Evolutionary conservation across 2,888 invertebrate species (phyloP).

Genomic region (Leucania comma): DNA sequence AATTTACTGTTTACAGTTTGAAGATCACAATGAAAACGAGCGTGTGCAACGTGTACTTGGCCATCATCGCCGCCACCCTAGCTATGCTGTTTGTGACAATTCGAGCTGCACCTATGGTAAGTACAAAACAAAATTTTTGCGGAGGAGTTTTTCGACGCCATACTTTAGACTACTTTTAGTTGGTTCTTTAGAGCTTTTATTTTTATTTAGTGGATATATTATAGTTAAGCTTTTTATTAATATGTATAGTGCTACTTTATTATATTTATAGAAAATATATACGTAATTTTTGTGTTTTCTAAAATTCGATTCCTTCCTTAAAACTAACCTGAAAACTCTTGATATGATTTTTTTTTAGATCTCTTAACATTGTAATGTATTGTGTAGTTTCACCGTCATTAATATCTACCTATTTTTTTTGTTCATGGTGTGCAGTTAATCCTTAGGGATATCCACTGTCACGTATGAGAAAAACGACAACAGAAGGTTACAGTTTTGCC

Average conservation of each 20-base stretch:
- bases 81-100: constrained; percentile 76
- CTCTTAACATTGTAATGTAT: neutral
- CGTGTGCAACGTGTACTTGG: constrained; percentile 72
- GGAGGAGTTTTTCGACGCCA: too few relatives aligned
- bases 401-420: neutral
- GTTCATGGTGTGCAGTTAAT: neutral
- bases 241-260: too few relatives aligned
- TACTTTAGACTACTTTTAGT: too few relatives aligned
- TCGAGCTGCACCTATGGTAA: constrained; percentile 82
- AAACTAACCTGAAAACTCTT: neutral
- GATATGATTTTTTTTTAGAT: too few relatives aligned
- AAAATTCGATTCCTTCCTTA: neutral
- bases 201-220: too few relatives aligned
- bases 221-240: too few relatives aligned
- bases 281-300: neutral
- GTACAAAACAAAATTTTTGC: constrained; percentile 2
- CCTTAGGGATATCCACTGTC: neutral
- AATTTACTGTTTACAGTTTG: constrained; percentile 47
- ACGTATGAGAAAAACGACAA: neutral
- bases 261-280: too few relatives aligned
- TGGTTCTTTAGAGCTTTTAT: too few relatives aligned
- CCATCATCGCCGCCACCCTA: constrained; percentile 74
- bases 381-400: neutral
- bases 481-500: neutral
- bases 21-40: constrained; percentile 77